Conservation (phyloP, 2,113 vertebrate genomes). For the Corythaeola cristata region DNA sequence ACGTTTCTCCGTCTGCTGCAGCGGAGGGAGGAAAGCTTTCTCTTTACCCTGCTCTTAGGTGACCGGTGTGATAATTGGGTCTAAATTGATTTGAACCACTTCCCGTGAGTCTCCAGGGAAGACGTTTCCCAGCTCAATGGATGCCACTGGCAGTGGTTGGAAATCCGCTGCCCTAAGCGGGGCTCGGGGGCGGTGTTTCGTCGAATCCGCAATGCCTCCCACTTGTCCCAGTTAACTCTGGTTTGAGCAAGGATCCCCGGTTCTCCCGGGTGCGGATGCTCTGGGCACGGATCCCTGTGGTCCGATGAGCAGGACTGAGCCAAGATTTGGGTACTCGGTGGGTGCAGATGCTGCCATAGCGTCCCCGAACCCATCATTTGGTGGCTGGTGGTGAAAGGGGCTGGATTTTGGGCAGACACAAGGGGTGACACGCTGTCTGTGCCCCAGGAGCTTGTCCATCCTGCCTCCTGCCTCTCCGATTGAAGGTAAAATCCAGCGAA, state of each 20-base stretch:
- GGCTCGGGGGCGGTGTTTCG: rapidly evolving
- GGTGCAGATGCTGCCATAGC: not conserved
- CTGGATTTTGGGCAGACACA: not conserved
- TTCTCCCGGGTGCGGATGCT: not conserved
- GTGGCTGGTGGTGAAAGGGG: not conserved
- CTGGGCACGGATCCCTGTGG: not conserved
- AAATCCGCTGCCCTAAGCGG: not conserved
- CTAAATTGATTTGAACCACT: not conserved
- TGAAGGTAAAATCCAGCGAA: not conserved
- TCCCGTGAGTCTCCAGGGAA: not conserved
- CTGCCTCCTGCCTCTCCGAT: not conserved
- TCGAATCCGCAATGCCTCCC: not conserved
- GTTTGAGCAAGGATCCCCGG: rapidly evolving
- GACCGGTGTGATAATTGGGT: not conserved
- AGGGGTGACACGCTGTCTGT: not conserved
- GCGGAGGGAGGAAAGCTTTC: not conserved
- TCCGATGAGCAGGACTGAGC: not conserved
- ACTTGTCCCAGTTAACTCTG: not conserved
- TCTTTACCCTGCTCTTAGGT: not conserved
- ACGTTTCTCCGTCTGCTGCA: not conserved
- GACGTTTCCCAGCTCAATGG: not conserved
- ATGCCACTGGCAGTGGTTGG: not conserved
- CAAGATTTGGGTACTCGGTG: rapidly evolving
- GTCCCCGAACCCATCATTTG: not conserved
- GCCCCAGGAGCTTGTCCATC: not conserved